A percentile compares a stretch with the other conserved stretches of the same genome.
phyloP scores from a whole-genome alignment of 2,113 vertebrate species.

The Bujurquina vittata region DNA sequence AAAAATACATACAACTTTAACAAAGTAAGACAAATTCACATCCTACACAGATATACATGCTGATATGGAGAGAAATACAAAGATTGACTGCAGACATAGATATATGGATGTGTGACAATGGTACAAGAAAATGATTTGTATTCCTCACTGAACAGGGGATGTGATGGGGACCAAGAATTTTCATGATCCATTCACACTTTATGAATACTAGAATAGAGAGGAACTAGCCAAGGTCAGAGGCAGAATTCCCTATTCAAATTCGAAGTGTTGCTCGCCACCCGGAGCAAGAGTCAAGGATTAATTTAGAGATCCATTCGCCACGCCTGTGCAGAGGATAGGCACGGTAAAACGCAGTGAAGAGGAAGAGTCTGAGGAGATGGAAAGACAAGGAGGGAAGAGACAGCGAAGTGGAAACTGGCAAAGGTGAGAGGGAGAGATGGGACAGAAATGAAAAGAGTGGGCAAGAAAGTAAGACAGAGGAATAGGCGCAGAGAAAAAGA shows the following conservation, averaged over 20 bases:
- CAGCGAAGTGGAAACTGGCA: not conserved
- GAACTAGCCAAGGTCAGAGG: slow-evolving; percentile 69
- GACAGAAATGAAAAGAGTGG: not conserved
- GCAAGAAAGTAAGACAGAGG: slow-evolving; percentile 2
- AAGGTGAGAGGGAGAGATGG: not conserved
- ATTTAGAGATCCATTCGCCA: slow-evolving; percentile 76
- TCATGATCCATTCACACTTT: slow-evolving; percentile 59
- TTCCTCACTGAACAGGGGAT: slow-evolving; percentile 37
- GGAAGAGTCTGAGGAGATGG: slow-evolving; percentile 21
- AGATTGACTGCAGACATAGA: slow-evolving; percentile 28
- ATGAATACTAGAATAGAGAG: slow-evolving; percentile 55
- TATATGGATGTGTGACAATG: slow-evolving; percentile 48
- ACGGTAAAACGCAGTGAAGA: slow-evolving; percentile 25
- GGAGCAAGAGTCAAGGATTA: slow-evolving; percentile 69
- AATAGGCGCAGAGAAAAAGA: not conserved
- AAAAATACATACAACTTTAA: not conserved
- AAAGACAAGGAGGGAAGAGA: slow-evolving; percentile 29
- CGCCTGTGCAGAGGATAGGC: slow-evolving; percentile 29
- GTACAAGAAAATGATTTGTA: slow-evolving; percentile 49
- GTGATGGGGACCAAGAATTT: slow-evolving; percentile 49
- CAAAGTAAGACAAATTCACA: slow-evolving; percentile 21
- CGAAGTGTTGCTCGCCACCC: slow-evolving; percentile 49
- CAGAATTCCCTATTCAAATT: slow-evolving; percentile 71
- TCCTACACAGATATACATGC: not conserved
- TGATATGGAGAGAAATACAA: slow-evolving; percentile 16